Conservation (phyloP, 2,113 vertebrate species). For the Pipra filicauda region DNA sequence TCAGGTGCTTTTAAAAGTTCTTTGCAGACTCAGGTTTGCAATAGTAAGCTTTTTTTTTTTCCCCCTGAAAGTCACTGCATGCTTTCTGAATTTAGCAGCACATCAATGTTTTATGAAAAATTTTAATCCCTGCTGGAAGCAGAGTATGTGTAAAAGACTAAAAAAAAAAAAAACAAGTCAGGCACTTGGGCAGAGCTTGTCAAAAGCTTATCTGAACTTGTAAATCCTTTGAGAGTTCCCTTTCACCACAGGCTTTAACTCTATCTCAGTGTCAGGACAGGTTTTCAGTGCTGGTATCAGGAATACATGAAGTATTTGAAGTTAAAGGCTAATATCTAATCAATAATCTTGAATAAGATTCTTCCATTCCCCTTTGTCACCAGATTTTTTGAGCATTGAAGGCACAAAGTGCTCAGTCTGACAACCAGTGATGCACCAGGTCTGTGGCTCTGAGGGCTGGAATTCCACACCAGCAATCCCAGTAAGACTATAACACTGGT, state of each 20-base stretch:
- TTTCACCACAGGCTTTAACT: neutral
- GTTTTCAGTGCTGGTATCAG: neutral
- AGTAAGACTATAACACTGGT: neutral
- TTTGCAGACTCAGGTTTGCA: neutral
- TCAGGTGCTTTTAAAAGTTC: constrained; percentile 4
- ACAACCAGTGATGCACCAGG: neutral
- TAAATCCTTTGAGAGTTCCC: constrained; percentile 27
- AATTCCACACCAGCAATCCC: neutral
- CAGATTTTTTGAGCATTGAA: neutral
- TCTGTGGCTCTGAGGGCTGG: neutral
- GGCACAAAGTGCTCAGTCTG: neutral
- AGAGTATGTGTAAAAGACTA: constrained; percentile 3
- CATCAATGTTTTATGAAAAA: constrained; percentile 38
- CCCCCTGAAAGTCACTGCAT: neutral
- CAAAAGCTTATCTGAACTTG: constrained; percentile 57
- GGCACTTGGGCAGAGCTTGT: constrained; percentile 23
- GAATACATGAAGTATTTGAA: neutral
- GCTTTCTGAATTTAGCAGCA: constrained; percentile 33
- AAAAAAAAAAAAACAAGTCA: neutral
- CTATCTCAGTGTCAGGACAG: neutral
- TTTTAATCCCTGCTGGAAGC: constrained; percentile 24
- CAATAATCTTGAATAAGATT: neutral
- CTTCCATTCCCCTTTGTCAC: neutral
- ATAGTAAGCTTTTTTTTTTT: neutral
- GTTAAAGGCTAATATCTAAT: neutral